These are phyloP conservation scores for Thereva nobilitata DNA, from an alignment of 2,888 invertebrate species.

Conservation along the genomic window DNA sequence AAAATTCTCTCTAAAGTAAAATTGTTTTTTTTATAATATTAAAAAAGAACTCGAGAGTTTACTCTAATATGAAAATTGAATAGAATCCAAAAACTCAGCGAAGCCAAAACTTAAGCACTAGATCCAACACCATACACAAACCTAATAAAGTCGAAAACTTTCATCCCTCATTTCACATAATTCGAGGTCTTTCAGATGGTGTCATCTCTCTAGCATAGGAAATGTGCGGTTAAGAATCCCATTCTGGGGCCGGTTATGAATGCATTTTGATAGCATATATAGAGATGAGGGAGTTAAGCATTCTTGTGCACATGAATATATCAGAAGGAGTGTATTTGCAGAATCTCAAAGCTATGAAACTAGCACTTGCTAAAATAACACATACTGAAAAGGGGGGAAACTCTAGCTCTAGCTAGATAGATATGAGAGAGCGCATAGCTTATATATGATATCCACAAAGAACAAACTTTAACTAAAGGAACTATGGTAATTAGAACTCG, in stretches of 20 bases:
- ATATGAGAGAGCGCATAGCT: too few relatives aligned
- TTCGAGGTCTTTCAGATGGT: slow-evolving; percentile 38
- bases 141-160: slow-evolving; percentile 37
- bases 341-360: slow-evolving; percentile 27
- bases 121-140: slow-evolving; percentile 20
- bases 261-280: neutral
- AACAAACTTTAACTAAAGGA: slow-evolving; percentile 31
- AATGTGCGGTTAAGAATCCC: slow-evolving; percentile 1
- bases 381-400: slow-evolving; percentile 21
- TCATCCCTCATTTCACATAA: slow-evolving; percentile 40
- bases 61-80: slow-evolving; percentile 38
- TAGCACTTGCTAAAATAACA: slow-evolving; percentile 16
- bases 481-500: slow-evolving; percentile 41
- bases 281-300: slow-evolving; percentile 9
- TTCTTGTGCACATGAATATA: slow-evolving; percentile 39
- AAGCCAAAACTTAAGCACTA: slow-evolving; percentile 29
- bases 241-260: neutral
- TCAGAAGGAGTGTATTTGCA: slow-evolving; percentile 39
- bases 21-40: too few relatives aligned
- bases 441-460: slow-evolving; percentile 9
- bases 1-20: too few relatives aligned
- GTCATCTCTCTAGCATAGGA: slow-evolving; percentile 9
- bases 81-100: slow-evolving; percentile 35
- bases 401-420: slow-evolving; percentile 10
- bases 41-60: neutral